Base-by-base conservation (phyloP, 2,888 invertebrate species). In the Philereme transversata region DNA sequence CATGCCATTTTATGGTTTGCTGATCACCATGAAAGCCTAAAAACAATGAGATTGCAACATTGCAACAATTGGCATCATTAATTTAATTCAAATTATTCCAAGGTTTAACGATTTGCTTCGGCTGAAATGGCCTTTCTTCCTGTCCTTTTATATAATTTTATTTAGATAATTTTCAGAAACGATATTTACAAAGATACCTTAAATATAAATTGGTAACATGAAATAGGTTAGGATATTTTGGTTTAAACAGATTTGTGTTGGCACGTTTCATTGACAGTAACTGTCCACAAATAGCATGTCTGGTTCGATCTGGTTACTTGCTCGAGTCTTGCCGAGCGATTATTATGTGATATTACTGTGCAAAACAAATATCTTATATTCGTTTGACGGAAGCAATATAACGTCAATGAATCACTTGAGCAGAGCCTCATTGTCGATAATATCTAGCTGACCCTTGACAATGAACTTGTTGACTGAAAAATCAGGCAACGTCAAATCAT, bases 251-350 rank as follows among this genome's bases (percentile, higher is more conserved):
- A 68, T 74, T 75, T 76, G 76, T 79, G 81, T 86, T 88, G 88
- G 89, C 89, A 88, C 87, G 84, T 81, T 77, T 71, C 84, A 82
- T 83, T 84, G 86, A 83, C 79, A 79, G 68, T 74, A 74, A 79
- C 71, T 74, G 71, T 78, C 79, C 78, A 73, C 76, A 87, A 90
- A 88, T 90, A 89, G 86, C 84, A 76, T 74, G 70, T 68, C 76
- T 78, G 74, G 78, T 76, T 73, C 74, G 74, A 74, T 72, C 74
- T 67, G 69, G 78, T 78, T 76, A 67, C 72, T 71, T 65, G 72
- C 75, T 68, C 70, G 36, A 57, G 63, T 59, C 36, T 66, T 56
- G 55, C 10, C 35, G 53, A 57, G 57, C 22, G 51, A 57, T 62
- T 43, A 59, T 55, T 52, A 47, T 45, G 40, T 52, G 38, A 45